Evolutionary conservation across 2,113 vertebrate species (phyloP), one percentile per base, ranked within the genome.

Genomic region (Protobothrops mucrosquamatus): DNA sequence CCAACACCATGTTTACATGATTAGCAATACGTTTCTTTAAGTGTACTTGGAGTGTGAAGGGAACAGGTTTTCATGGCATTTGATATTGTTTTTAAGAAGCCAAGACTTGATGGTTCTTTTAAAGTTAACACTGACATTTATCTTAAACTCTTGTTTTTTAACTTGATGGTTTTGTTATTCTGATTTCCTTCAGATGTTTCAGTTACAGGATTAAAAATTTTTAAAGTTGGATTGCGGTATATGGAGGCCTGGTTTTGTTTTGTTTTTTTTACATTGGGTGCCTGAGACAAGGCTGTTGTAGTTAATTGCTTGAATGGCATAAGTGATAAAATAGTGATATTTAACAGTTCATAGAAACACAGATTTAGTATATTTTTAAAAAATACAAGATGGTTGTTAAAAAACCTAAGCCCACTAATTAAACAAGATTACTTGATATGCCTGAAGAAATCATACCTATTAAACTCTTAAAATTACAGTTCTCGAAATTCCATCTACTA

Each of bases 1-100:
- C 98, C 85, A 98, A 98, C 22, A 23, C 95, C 51, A 87, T 96
- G 52, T n/a, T 93, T 26, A 81, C 24, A 6, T 97, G 89, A 95
- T 59, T 81, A 61, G 34, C 85, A 48, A 51, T 57, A 55, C 0
- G 81, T 23, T 85, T 94, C 51, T 69, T 88, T 81, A 55, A 74
- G 10, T 39, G 29, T 2, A 5, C 18, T 1, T 74, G 1, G 85
- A 52, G 10, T 29, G 4, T 46, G 54, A 48, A 9, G n/a, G 11
- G 39, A 39, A 87, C 26, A 23, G n/a, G 10, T 85, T 93, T 61
- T 61, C 52, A 24, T 90, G 74, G 2, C 8, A 0, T 39, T 90
- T 87, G 89, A 43, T 43, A 18, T 22, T 81, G 34, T 81, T 43
- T 81, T 90, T 90, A 87, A 54, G 52, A 93, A 86, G 85, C 43